Percentiles rank a stretch among this genome's conserved stretches.
Conservation (phyloP, 2,113 vertebrate genomes). For the Strix uralensis region DNA sequence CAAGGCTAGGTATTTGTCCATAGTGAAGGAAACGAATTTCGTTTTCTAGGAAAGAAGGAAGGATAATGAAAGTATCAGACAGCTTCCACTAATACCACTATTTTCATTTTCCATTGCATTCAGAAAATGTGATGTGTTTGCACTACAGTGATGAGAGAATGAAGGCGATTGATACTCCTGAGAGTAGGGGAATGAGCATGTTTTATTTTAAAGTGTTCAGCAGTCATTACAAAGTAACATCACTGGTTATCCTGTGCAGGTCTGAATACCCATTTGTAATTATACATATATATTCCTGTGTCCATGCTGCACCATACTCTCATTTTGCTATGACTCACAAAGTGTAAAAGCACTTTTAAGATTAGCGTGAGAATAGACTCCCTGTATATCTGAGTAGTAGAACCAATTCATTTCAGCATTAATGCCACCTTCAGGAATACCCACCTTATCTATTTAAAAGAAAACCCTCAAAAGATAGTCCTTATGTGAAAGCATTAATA, state of each 20-base stretch:
- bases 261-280: neutral
- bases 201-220: neutral
- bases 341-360: neutral
- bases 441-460: neutral
- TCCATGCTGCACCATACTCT: neutral
- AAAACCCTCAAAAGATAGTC: neutral
- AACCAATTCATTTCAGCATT: neutral
- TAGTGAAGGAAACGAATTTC: neutral
- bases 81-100: neutral
- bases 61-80: neutral
- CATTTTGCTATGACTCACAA: neutral
- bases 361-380: neutral
- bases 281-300: neutral
- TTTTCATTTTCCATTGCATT: neutral
- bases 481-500: neutral
- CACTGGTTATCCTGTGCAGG: neutral
- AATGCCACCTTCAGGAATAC: neutral
- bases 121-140: neutral
- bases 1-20: neutral
- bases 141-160: neutral
- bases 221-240: neutral
- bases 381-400: neutral
- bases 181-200: neutral
- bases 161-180: neutral
- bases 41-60: neutral